Evolutionary conservation across 2,797 vertebrate species (phyloP).

Genomic region (Enteromius fasciolatus): DNA sequence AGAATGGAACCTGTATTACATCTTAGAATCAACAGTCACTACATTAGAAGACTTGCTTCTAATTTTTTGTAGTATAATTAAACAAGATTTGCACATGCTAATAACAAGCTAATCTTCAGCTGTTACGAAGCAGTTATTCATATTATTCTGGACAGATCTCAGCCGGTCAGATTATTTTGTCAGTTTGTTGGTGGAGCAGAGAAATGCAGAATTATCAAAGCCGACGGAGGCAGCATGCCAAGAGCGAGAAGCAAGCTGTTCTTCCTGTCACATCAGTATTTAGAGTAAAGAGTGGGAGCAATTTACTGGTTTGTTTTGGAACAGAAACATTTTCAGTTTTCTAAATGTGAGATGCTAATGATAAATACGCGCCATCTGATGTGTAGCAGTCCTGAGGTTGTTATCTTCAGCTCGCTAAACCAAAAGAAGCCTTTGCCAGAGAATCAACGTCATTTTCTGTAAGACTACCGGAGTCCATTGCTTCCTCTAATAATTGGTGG

Average conservation of each 20-base stretch:
- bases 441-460: background rate
- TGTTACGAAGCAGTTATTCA: background rate
- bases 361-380: slow-evolving; percentile 35
- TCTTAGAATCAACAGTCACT: background rate
- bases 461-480: background rate
- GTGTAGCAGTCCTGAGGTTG: slow-evolving; percentile 3
- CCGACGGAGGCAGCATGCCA: slow-evolving; percentile 18
- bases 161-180: slow-evolving; percentile 28
- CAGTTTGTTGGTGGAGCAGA: slow-evolving; percentile 18
- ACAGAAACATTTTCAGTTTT: slow-evolving; percentile 42
- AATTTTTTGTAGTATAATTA: background rate
- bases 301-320: slow-evolving; percentile 39
- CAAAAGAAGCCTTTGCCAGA: background rate
- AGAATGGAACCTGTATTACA: background rate
- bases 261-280: slow-evolving; percentile 38
- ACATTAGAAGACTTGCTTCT: background rate
- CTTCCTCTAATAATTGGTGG: background rate
- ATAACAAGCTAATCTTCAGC: background rate
- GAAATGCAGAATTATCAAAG: slow-evolving; percentile 40
- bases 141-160: slow-evolving; percentile 1
- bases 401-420: background rate
- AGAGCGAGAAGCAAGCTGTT: slow-evolving; percentile 36
- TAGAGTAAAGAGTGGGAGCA: slow-evolving; percentile 31
- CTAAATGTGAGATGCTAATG: slow-evolving; percentile 36
- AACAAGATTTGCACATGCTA: background rate